A percentile compares a stretch with the other conserved stretches of the same genome.
Conservation (phyloP, 2,113 vertebrate species). For the Pangasianodon hypophthalmus region DNA sequence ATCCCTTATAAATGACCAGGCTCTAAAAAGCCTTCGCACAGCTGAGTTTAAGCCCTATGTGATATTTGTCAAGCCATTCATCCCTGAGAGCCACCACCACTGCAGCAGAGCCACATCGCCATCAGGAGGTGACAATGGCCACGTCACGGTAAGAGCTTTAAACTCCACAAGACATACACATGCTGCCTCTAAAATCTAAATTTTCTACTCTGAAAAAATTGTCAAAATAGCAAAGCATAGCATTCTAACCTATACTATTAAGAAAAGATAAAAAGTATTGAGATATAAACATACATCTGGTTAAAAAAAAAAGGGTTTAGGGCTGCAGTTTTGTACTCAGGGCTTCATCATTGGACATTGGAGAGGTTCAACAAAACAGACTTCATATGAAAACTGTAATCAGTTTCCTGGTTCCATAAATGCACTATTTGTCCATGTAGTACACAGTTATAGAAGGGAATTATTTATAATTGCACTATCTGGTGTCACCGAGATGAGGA, state of each 20-base stretch:
- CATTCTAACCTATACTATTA: not conserved
- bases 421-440: too few species aligned
- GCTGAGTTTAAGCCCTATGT: constrained; percentile 88
- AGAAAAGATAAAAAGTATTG: not conserved
- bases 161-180: not conserved
- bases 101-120: constrained; percentile 73
- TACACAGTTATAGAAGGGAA: too few species aligned
- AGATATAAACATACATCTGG: not conserved
- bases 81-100: constrained; percentile 71
- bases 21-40: constrained; percentile 81
- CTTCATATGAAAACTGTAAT: too few species aligned
- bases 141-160: constrained; percentile 65
- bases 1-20: constrained; percentile 66
- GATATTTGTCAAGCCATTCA: constrained; percentile 83
- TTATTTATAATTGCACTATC: too few species aligned
- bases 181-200: not conserved
- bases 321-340: too few species aligned
- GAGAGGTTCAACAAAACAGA: too few species aligned
- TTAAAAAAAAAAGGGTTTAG: too few species aligned
- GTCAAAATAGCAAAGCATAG: not conserved
- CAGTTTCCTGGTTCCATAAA: too few species aligned
- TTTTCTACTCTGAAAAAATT: not conserved
- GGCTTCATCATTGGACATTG: too few species aligned
- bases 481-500: too few species aligned
- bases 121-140: constrained; percentile 65